Conservation (phyloP, 2,113 vertebrate species). For the Podarcis muralis region DNA sequence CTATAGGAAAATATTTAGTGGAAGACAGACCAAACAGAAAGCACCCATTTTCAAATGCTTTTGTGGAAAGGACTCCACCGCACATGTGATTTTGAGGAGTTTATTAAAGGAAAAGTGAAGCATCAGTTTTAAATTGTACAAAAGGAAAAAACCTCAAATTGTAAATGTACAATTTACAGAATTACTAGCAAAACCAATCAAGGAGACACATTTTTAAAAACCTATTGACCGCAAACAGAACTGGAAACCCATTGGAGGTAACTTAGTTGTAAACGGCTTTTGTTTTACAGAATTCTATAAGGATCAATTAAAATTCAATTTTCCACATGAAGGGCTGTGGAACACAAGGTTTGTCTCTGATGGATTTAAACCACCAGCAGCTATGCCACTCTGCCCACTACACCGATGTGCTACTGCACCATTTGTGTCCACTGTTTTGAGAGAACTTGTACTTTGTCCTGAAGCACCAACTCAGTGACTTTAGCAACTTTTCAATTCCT, state of each 20-base stretch:
- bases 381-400: conserved; percentile 62
- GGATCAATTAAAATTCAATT: conserved; percentile 73
- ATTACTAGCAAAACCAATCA: conserved; percentile 89
- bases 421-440: conserved; percentile 37
- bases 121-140: conserved; percentile 97
- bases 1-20: conserved; percentile 2
- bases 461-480: conserved; percentile 38
- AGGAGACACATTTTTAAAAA: conserved; percentile 88
- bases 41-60: conserved; percentile 64
- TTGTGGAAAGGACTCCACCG: conserved; percentile 74
- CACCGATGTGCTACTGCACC: conserved; percentile 46
- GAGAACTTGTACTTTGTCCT: not conserved
- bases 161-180: conserved; percentile 94
- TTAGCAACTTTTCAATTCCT: not conserved
- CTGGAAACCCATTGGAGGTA: conserved; percentile 82
- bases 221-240: conserved; percentile 84
- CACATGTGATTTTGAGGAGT: conserved; percentile 87
- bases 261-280: conserved; percentile 70
- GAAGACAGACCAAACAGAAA: conserved; percentile 73
- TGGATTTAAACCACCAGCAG: conserved; percentile 65
- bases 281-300: conserved; percentile 76
- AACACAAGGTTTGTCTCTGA: conserved; percentile 73
- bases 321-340: conserved; percentile 76
- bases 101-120: conserved; percentile 94
- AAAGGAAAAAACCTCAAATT: conserved; percentile 88